phyloP scores from a whole-genome alignment of 2,797 vertebrate genomes.

The Hozukius guyotensis region DNA sequence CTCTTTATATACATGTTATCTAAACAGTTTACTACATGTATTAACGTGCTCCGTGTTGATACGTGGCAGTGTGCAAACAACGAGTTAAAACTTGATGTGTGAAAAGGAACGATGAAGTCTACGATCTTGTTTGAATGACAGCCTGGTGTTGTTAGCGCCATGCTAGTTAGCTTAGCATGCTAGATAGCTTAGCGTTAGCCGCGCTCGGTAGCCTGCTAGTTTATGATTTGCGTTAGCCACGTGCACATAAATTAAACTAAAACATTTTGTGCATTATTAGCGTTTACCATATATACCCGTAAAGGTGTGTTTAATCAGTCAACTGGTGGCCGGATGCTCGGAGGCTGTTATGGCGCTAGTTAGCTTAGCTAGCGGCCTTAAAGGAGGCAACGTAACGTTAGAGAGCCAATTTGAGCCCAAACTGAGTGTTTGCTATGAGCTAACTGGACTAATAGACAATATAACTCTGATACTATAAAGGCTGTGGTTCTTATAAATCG shows the following conservation, averaged over 20 bases:
- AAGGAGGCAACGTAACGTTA: constrained; percentile 14
- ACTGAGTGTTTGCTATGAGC: constrained; percentile 24
- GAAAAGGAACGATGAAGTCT: constrained; percentile 29
- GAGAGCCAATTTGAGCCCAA: constrained; percentile 21
- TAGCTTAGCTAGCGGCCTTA: constrained; percentile 69
- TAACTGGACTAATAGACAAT: background rate
- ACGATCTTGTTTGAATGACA: constrained; percentile 60
- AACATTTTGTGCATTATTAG: accelerated
- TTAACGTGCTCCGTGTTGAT: accelerated
- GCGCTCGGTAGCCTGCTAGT: constrained; percentile 26
- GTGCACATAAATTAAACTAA: accelerated
- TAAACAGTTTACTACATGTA: accelerated
- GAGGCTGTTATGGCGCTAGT: constrained; percentile 42
- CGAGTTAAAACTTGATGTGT: constrained; percentile 9
- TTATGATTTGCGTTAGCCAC: background rate
- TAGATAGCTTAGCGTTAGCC: constrained; percentile 47
- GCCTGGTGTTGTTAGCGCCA: constrained; percentile 71
- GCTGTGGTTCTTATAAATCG: accelerated
- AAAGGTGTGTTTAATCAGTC: accelerated
- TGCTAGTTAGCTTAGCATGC: constrained; percentile 9
- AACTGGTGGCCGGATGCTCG: background rate
- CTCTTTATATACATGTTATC: background rate
- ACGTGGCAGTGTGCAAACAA: accelerated
- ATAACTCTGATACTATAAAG: accelerated
- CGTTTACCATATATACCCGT: accelerated